Base-by-base conservation (phyloP, 2,797 vertebrate genomes). In the Chromobotia macracanthus region DNA sequence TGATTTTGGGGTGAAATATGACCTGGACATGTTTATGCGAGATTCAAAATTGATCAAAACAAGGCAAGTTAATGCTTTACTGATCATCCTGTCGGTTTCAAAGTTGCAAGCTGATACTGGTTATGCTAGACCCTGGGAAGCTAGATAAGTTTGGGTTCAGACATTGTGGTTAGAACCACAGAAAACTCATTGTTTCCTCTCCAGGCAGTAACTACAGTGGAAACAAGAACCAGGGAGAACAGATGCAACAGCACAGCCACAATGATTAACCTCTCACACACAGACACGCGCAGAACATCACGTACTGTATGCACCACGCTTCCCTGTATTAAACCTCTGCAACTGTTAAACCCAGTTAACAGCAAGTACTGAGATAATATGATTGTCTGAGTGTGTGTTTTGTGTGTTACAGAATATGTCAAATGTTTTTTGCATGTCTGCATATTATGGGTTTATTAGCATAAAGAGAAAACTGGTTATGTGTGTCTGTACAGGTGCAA, bases 401-500 rank as follows among this genome's bases (percentile, higher is more conserved):
- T n/a, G n/a, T n/a, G n/a, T 70, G 64, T 44, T 44, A 46, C 15
- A 16, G 51, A 19, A 44, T 15, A 21, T 15, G 71, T 46, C 13
- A 68, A 58, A 41, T 48, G 53, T 53, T 28, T 76, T 66, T 35
- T 48, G 63, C 50, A 56, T 46, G 50, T 56, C 11, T n/a, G n/a
- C n/a, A n/a, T n/a, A n/a, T n/a, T n/a, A n/a, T n/a, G n/a, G n/a
- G n/a, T n/a, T n/a, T n/a, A n/a, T n/a, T n/a, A n/a, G n/a, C n/a
- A n/a, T n/a, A n/a, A n/a, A n/a, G n/a, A n/a, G n/a, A n/a, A 75
- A 44, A 65, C 75, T 67, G 84, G 83, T 90, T 91, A 91, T 84
- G 87, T 90, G 88, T 91, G 83, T 93, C 90, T 91, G 89, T 92
- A 81, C 7, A 74, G 82, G 78, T 92, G 92, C 90, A 90, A 92